Base-by-base conservation (phyloP, 1,140 invertebrate species). In the Onthophagus taurus region DNA sequence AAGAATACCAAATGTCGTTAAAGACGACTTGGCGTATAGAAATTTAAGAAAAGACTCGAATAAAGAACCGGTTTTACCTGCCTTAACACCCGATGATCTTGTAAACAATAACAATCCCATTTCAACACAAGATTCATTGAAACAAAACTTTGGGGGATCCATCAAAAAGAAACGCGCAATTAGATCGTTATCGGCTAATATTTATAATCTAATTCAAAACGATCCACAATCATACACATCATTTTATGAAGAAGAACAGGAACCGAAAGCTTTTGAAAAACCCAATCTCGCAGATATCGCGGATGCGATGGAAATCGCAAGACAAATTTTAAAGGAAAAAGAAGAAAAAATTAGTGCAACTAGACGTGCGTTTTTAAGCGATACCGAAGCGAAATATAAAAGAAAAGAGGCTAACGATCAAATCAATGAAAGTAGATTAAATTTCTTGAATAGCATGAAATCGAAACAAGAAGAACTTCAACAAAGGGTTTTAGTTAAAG, bases 21-120 rank as follows among this genome's bases (percentile, higher is more conserved):
- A 80, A 48, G 89, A 93, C 62, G 89, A 93, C 68, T 66, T 92
- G 54, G 89, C 89, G 1, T 90, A 83, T 58, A 69, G 89, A 54
- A 82, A 78, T 53, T 65, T 92, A 4, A 72, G 89, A 14, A 91
- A 90, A 67, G 88, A 91, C 66, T 66, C 70, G 37, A 57, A 63
- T 50, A 64, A 69, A 51, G 65, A 71, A 50, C 60, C 58, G 53
- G 72, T 59, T 56, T 58, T 63, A 53, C 68, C 53, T 13, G 57
- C 57, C 6, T 45, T 53, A 16, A 55, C 57, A 33, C 45, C 52
- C 18, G 59, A 65, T 36, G 60, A 64, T 51, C 51, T 57, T 30
- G 49, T 58, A 18, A 66, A 60, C 41, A 59, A 54, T 34, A 53
- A 57, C 33, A 33, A 39, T 7, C 36, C 43, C n/a, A 3, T 35